Percentiles rank a stretch among this genome's conserved stretches.
Conservation (phyloP, 2,113 vertebrate species). For the Protobothrops mucrosquamatus region DNA sequence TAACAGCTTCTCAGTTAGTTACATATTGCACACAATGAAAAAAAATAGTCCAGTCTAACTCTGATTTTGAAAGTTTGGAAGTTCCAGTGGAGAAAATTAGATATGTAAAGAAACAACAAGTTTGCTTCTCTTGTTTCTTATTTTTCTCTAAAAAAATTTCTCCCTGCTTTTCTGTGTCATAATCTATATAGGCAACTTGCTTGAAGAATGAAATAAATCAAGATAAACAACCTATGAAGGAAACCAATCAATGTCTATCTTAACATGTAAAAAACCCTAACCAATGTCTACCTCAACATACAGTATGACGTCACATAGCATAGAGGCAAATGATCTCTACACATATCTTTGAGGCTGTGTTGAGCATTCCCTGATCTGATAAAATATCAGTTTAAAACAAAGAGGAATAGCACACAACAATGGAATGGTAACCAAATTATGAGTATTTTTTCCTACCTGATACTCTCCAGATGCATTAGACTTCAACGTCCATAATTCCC, state of each 20-base stretch:
- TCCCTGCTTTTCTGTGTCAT: not conserved
- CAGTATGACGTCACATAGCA: not conserved
- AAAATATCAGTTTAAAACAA: not conserved
- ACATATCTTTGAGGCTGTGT: not conserved
- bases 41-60: not conserved
- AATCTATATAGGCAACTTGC: not conserved
- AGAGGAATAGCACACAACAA: not conserved
- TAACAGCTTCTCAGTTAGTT: not conserved
- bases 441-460: not conserved
- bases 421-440: not conserved
- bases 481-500: not conserved
- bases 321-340: not conserved
- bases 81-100: not conserved
- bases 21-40: not conserved
- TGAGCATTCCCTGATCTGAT: not conserved
- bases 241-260: not conserved
- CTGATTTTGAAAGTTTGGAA: not conserved
- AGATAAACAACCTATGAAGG: not conserved
- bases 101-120: not conserved
- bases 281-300: not conserved
- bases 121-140: not conserved
- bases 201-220: not conserved
- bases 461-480: not conserved
- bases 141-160: not conserved
- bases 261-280: not conserved